Evolutionary conservation across 2,797 vertebrate species (phyloP), one percentile per base, ranked within the genome.

Genomic region (Hirundo rustica): DNA sequence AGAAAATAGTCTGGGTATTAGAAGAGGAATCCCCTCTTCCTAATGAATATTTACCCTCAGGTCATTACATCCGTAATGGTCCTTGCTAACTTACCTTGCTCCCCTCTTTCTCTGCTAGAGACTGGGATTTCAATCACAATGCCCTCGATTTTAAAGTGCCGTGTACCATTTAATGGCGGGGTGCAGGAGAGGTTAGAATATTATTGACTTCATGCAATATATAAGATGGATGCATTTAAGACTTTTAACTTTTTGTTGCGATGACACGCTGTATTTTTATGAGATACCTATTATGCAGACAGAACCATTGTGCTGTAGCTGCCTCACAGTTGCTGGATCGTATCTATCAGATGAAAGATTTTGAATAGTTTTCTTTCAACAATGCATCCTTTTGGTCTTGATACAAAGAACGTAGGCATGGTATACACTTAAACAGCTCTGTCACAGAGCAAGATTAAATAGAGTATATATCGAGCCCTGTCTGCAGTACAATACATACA

Each of bases 31-130:
- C 96, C 96, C 93, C 85, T 94, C 94, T 97, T 97, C 97, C 97
- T 98, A 97, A 98, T 98, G 97, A 98, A 97, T 98, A 98, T 98
- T 98, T 98, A 97, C 96, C 97, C 97, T 85, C 93, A 95, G 94
- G 95, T 97, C 96, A 96, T 97, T 72, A 96, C 85, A 92, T 91
- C 84, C 30, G 91, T 95, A 93, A 96, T 85, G 95, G 95, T 96
- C 95, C 96, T 60, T 89, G 94, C 76, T 97, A 95, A 95, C 95
- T 97, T 97, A 98, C 97, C 97, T 98, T 95, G 77, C 61, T 91
- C 89, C 89, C 78, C 91, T 92, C 78, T 89, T 94, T 93, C 91
- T 85, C 67, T 79, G 54, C 91, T 50, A 80, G 86, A 87, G 57
- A 64, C 87, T 85, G 64, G 91, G 91, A 96, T 97, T 95, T 97